These are phyloP conservation scores for Choloepus hoffmanni DNA, from an alignment of 2,113 vertebrate genomes.

Conservation along the genomic window DNA sequence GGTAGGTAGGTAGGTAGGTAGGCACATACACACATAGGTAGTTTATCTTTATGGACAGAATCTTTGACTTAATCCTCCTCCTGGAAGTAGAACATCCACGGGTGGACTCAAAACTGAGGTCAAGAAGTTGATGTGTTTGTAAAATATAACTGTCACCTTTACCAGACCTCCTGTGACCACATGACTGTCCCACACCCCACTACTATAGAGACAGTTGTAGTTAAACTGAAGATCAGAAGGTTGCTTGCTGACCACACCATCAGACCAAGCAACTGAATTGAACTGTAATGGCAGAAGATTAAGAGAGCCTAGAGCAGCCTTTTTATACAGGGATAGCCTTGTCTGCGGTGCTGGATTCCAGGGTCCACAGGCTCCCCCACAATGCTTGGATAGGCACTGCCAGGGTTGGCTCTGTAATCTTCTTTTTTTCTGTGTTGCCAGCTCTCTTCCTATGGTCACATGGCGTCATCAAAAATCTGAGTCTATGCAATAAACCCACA, in stretches of 20 bases:
- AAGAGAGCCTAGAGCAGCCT: neutral
- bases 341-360: neutral
- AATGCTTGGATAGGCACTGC: rapidly evolving
- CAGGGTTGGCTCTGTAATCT: neutral
- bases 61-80: neutral
- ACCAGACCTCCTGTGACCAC: neutral
- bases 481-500: neutral
- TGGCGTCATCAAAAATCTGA: constrained; percentile 7
- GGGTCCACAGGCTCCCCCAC: rapidly evolving
- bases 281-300: neutral
- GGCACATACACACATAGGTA: neutral
- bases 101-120: neutral
- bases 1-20: too few species aligned
- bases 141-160: neutral
- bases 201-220: neutral
- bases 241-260: neutral
- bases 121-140: neutral
- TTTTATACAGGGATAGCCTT: neutral
- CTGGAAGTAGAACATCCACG: neutral
- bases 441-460: neutral
- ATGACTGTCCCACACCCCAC: neutral
- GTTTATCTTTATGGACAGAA: neutral
- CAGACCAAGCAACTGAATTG: neutral
- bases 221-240: neutral
- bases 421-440: neutral